A percentile compares a stretch with the other conserved stretches of the same genome.
Conservation (phyloP, 2,888 invertebrate species). For the Hanleya hanleyi region DNA sequence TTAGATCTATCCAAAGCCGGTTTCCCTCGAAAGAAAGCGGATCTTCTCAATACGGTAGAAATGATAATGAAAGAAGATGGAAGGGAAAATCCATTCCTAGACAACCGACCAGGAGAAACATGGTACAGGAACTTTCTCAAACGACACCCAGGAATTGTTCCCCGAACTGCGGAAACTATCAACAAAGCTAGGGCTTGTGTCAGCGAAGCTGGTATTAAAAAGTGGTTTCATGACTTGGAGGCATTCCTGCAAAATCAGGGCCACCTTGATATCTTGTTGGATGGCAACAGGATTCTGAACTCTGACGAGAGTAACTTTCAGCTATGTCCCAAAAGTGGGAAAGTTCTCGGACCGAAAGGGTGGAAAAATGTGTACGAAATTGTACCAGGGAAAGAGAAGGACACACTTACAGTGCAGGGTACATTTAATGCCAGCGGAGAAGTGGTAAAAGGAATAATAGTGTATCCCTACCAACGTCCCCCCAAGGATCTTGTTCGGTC, state of each 20-base stretch:
- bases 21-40: not conserved
- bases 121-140: conserved; percentile 24
- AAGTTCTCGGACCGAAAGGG: conserved; percentile 5
- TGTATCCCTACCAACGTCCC: not conserved
- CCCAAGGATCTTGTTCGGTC: not conserved
- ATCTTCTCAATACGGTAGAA: conserved; percentile 12
- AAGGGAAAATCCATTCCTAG: conserved; percentile 19
- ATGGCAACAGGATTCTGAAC: conserved; percentile 15
- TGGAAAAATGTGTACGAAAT: conserved; percentile 9
- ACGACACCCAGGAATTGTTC: conserved; percentile 6
- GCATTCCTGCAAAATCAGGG: conserved; percentile 14
- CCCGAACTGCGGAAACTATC: conserved; percentile 6
- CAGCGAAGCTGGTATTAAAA: conserved; percentile 8
- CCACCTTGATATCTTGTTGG: conserved; percentile 4
- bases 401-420: conserved; percentile 3
- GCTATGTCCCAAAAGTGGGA: conserved; percentile 15
- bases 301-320: conserved; percentile 22
- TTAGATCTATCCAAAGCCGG: not conserved
- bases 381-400: conserved; percentile 2
- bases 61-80: conserved; percentile 10
- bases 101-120: conserved; percentile 26
- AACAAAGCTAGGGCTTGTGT: conserved; percentile 22
- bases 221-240: conserved; percentile 17
- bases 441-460: not conserved
- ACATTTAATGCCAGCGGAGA: not conserved